Evolutionary conservation across 2,888 invertebrate genomes (phyloP).

Genomic region (Temnothorax ravouxi): DNA sequence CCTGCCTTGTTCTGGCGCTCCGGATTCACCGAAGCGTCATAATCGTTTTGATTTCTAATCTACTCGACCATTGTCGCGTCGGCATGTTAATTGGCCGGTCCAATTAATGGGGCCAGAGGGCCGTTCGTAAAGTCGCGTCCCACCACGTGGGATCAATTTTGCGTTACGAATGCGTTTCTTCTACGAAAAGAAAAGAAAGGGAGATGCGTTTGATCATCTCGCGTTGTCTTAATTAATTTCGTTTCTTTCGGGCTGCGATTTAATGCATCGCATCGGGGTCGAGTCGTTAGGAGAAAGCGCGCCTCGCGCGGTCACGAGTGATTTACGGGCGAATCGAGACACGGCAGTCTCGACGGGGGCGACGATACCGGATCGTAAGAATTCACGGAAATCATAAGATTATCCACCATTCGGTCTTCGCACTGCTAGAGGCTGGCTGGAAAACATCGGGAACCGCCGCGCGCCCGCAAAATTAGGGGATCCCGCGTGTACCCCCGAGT

Average conservation of each 20-base stretch:
- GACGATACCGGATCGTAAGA: background rate
- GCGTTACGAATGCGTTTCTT: constrained; percentile 15
- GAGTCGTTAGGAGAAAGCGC: constrained; percentile 20
- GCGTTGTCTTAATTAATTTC: constrained; percentile 47
- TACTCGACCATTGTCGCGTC: constrained; percentile 81
- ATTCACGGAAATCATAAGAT: constrained; percentile 30
- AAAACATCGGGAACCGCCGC: constrained; percentile 19
- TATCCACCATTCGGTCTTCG: background rate
- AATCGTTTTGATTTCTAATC: constrained; percentile 84
- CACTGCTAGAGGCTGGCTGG: constrained; percentile 8
- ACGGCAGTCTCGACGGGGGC: constrained; percentile 4
- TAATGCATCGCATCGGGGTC: background rate
- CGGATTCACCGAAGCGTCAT: constrained; percentile 79
- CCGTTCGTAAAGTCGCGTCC: constrained; percentile 13
- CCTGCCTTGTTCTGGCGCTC: constrained; percentile 70
- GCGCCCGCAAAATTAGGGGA: constrained; percentile 62
- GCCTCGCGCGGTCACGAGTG: background rate
- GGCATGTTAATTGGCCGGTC: constrained; percentile 81
- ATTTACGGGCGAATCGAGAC: constrained; percentile 32
- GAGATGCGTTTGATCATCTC: constrained; percentile 29
- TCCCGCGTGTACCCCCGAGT: constrained; percentile 53
- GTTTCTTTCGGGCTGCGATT: constrained; percentile 11
- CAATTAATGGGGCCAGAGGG: constrained; percentile 72
- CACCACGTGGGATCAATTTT: constrained; percentile 23
- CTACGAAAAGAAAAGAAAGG: background rate